Conservation (phyloP, 2,797 vertebrate species). For the Carduelis carduelis region DNA sequence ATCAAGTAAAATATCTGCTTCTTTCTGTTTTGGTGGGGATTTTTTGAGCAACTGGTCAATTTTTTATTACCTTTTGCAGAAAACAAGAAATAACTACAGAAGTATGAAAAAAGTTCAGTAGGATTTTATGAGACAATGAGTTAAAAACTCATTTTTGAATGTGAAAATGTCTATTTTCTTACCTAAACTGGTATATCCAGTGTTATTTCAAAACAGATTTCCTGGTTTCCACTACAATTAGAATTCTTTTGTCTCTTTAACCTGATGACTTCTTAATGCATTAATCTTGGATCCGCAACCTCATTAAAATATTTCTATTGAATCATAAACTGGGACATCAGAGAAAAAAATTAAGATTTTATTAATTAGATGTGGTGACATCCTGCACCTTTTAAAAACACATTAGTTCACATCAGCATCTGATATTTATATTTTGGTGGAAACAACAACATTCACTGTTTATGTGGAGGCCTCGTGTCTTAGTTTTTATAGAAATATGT, state of each 20-base stretch:
- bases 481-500: not conserved
- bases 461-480: not conserved
- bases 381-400: not conserved
- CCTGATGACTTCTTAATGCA: not conserved
- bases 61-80: not conserved
- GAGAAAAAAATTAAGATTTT: not conserved
- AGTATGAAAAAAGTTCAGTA: fast-evolving
- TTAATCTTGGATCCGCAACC: not conserved
- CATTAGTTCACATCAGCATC: not conserved
- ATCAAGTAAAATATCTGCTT: not conserved
- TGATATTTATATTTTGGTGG: not conserved
- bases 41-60: not conserved
- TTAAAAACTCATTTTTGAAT: not conserved
- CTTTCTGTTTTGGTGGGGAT: not conserved
- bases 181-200: not conserved
- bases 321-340: not conserved
- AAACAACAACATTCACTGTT: not conserved
- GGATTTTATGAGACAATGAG: not conserved
- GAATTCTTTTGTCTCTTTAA: not conserved
- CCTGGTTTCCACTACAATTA: not conserved
- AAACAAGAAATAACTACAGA: not conserved
- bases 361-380: not conserved
- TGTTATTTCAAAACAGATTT: not conserved
- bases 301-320: not conserved
- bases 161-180: not conserved